Evolutionary conservation across 1,140 invertebrate genomes (phyloP).

Genomic region (Thaumatotibia leucotreta): DNA sequence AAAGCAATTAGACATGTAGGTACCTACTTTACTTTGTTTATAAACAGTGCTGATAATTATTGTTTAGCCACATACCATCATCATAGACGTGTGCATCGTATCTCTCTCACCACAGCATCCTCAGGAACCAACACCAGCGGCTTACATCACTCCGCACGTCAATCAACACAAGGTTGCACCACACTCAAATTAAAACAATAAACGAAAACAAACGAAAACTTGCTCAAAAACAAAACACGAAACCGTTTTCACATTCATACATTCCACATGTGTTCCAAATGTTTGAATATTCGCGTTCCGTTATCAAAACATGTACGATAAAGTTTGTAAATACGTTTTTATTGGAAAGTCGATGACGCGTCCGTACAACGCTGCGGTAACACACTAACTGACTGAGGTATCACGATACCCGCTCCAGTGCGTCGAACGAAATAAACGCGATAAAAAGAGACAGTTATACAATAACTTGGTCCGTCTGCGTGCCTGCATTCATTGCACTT

Average conservation of each 20-base stretch:
- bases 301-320: constrained; percentile 57
- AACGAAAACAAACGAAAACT: constrained; percentile 18
- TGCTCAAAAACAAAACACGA: constrained; percentile 22
- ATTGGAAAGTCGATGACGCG: constrained; percentile 22
- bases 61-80: constrained; percentile 56
- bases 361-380: constrained; percentile 27
- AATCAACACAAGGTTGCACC: constrained; percentile 61
- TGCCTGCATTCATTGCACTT: constrained; percentile 46
- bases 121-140: constrained; percentile 44
- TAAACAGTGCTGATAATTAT: neutral
- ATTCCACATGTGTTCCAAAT: constrained; percentile 14
- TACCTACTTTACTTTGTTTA: constrained; percentile 18
- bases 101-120: constrained; percentile 29
- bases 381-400: constrained; percentile 51
- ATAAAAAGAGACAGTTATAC: constrained; percentile 38
- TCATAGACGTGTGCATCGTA: constrained; percentile 68
- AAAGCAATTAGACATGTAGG: neutral
- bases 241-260: neutral
- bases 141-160: constrained; percentile 65
- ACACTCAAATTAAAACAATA: constrained; percentile 48
- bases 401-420: neutral
- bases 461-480: constrained; percentile 14
- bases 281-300: constrained; percentile 29
- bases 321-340: constrained; percentile 69
- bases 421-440: constrained; percentile 3